Percentiles rank a stretch among this genome's conserved stretches.
Conservation (phyloP, 2,888 invertebrate genomes). For the Ctena decussata region DNA sequence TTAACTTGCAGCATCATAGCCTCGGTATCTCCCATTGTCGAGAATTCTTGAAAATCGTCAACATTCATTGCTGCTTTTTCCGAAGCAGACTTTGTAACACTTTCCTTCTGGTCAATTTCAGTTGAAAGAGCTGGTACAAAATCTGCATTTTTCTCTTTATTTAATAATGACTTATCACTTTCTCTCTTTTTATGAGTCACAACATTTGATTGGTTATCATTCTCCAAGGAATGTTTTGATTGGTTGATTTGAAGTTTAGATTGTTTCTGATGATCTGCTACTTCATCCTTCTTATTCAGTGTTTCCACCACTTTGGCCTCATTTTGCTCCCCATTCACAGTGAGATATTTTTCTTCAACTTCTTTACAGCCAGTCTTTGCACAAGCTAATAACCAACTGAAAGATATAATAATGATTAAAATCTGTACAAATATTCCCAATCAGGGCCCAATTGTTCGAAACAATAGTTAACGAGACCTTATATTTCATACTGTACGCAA, state of each 20-base stretch:
- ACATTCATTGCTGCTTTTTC: background rate
- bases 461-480: no score
- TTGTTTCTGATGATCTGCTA: conserved; percentile 12
- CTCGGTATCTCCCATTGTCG: conserved; percentile 55
- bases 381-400: conserved; percentile 92
- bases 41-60: conserved; percentile 36
- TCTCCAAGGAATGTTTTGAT: conserved; percentile 12
- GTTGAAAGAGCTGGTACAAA: no score
- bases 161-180: background rate
- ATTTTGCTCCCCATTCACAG: conserved; percentile 68
- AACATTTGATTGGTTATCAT: conserved; percentile 28
- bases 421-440: no score
- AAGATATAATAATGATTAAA: conserved; percentile 26
- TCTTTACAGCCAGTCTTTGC: conserved; percentile 89
- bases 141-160: background rate
- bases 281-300: conserved; percentile 4
- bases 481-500: no score
- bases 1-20: conserved; percentile 47
- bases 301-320: conserved; percentile 11
- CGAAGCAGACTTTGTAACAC: background rate
- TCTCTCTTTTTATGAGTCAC: no score
- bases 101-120: no score
- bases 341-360: conserved; percentile 84
- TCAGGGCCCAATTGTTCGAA: no score
- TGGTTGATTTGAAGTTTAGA: background rate